Evolutionary conservation across 2,113 vertebrate species (phyloP), one percentile per base, ranked within the genome.

Genomic region (Pterocles burchelli): DNA sequence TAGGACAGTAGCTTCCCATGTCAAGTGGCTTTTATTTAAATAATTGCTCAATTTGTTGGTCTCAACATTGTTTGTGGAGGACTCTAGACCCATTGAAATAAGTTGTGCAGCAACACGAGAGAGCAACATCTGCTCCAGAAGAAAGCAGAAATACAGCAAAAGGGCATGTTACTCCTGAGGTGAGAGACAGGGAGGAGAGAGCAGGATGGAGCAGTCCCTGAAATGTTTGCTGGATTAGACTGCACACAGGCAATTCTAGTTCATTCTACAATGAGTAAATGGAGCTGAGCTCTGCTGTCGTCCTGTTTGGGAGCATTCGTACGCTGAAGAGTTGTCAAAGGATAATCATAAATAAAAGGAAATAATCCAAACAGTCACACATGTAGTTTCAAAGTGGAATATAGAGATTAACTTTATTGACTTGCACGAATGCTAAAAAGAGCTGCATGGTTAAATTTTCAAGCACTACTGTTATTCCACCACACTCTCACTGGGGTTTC

Each of bases 21-120:
- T 85, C 52, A 75, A 72, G 33, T 57, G 34, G 15, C 36, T 76
- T 92, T 82, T 87, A 57, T 91, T 91, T 88, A 62, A 67, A 55
- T 45, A 59, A 58, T 62, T 4, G 1, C 17, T 65, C 33, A 13
- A 14, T 89, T 89, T n/a, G 2, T 83, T 86, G 29, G 19, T 57
- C 66, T 94, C 88, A 22, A 61, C 36, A 16, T 55, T 66, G 29
- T 73, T 29, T 5, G 2, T 24, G 17, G 54, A 68, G 31, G 11
- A 73, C 49, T 65, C 66, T 75, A 72, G 54, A 49, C 52, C 70
- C 45, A 28, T 1, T 72, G 38, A 76, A 85, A 75, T 38, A 41
- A 0, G 3, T 49, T 10, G 43, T 14, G n/a, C 10, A 74, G 41
- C 15, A 90, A 4, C 1, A 0, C 51, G 43, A 81, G 14, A 80